Evolutionary conservation across 2,888 invertebrate species (phyloP), one percentile per base, ranked within the genome.

Genomic region (Argynnis bischoffii): DNA sequence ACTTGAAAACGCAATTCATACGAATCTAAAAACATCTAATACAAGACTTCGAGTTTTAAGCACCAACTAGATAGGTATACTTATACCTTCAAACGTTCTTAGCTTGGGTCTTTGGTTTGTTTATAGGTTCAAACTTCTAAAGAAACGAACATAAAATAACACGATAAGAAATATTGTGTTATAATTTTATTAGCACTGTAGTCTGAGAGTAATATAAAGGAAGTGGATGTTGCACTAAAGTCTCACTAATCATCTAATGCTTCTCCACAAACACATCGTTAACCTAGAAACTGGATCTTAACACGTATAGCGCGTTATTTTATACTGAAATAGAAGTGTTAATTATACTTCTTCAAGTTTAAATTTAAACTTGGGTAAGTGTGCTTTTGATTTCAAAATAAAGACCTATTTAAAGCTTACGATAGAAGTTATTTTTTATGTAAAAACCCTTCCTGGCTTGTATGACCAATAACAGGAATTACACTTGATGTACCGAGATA

Each of bases 181-280:
- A 61, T 41, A 41, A 41, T 14, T 59, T 18, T 21, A n/a, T n/a
- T 15, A 35, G 18, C 18, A 35, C 18, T 18, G 14, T 26, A 15
- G 0, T 21, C 60, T 35, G 50, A 47, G 48, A 59, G 53, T 16
- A 51, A 46, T 50, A 55, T 55, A 47, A 55, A 66, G 66, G 66
- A 66, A 64, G 67, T 64, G 57, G 16, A 46, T 31, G 31, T 55
- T 15, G 31, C 16, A 46, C 47, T 55, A 64, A 64, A 26, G 26
- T 26, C 3, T 26, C 4, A 61, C 64, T 64, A 64, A 67, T 67
- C 51, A 61, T 18, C 63, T 54, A 70, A 64, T 61, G 56, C 31
- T 63, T 56, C 53, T 51, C 48, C 51, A 51, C 67, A 46, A 53
- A 66, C 67, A 70, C 70, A 51, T 70, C 70, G 53, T 70, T 70